phyloP scores from a whole-genome alignment of 2,888 invertebrate species.

The Ctenicera cuprea region DNA sequence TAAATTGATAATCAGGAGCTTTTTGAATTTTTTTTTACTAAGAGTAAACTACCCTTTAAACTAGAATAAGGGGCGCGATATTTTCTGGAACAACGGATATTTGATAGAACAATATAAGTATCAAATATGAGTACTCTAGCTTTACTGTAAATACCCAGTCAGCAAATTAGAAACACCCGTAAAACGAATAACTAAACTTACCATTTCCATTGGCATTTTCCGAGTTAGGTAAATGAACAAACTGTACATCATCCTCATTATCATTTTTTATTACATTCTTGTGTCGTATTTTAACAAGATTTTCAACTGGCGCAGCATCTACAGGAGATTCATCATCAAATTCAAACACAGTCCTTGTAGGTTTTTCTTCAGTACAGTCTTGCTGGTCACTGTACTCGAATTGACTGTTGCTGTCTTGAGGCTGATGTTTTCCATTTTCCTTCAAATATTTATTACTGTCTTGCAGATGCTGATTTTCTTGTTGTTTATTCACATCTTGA shows the following conservation, averaged over 20 bases:
- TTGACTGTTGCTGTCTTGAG: neutral
- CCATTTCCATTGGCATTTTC: slow-evolving; percentile 63
- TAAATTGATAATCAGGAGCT: no score
- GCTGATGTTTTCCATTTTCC: slow-evolving; percentile 12
- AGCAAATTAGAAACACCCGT: no score
- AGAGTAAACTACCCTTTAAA: no score
- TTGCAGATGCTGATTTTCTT: slow-evolving; percentile 39
- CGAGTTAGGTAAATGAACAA: slow-evolving; percentile 75
- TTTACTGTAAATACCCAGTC: no score
- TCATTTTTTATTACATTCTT: slow-evolving; percentile 70
- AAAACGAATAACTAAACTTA: slow-evolving; percentile 41
- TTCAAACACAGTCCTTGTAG: slow-evolving; percentile 70
- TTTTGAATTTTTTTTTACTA: no score
- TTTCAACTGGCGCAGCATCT: slow-evolving; percentile 35
- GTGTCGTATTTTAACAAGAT: slow-evolving; percentile 71
- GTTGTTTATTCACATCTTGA: slow-evolving; percentile 25
- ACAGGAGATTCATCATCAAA: slow-evolving; percentile 75
- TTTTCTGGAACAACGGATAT: no score
- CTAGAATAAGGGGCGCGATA: no score
- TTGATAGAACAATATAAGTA: no score
- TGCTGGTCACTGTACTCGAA: slow-evolving; percentile 9
- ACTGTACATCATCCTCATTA: slow-evolving; percentile 75
- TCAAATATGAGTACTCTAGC: no score
- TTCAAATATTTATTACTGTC: slow-evolving; percentile 29
- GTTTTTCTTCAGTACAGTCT: slow-evolving; percentile 46